These are phyloP conservation scores for Pachypsylla venusta DNA, from an alignment of 1,140 invertebrate genomes.

Conservation along the genomic window DNA sequence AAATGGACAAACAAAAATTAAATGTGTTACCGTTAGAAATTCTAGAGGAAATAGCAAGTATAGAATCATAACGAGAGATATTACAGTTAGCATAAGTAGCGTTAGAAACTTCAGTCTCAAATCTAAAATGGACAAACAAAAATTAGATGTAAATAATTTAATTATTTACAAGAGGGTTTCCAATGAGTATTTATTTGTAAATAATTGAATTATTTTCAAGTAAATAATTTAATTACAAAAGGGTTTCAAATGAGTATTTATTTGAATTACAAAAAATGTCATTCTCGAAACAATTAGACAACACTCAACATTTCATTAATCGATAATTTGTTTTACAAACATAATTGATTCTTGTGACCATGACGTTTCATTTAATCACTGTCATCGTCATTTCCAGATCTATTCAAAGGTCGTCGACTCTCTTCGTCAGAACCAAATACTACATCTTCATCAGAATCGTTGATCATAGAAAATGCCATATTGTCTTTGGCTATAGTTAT, in stretches of 20 bases:
- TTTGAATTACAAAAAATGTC: too few species aligned
- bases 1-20: constrained; percentile 21
- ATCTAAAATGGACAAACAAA: constrained; percentile 42
- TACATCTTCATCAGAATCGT: constrained; percentile 94
- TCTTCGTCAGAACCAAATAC: constrained; percentile 89
- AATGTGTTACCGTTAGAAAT: constrained; percentile 20
- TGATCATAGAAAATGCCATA: constrained; percentile 94
- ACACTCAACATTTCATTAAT: too few species aligned
- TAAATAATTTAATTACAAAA: neutral
- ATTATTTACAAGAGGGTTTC: neutral
- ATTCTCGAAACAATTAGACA: too few species aligned
- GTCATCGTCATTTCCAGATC: constrained; percentile 45
- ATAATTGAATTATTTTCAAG: neutral
- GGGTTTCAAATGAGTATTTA: constrained; percentile 11
- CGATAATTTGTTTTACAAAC: too few species aligned
- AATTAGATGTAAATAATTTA: neutral
- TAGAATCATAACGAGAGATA: constrained; percentile 59
- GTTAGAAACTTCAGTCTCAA: constrained; percentile 82
- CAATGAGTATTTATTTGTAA: neutral
- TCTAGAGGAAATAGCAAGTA: constrained; percentile 39
- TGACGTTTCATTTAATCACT: neutral
- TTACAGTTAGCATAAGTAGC: constrained; percentile 64
- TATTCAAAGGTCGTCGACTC: constrained; percentile 53
- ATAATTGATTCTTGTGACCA: neutral
- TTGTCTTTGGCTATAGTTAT: constrained; percentile 86